Evolutionary conservation across 2,113 vertebrate species (phyloP), one percentile per base, ranked within the genome.

Genomic region (Recurvirostra avosetta): DNA sequence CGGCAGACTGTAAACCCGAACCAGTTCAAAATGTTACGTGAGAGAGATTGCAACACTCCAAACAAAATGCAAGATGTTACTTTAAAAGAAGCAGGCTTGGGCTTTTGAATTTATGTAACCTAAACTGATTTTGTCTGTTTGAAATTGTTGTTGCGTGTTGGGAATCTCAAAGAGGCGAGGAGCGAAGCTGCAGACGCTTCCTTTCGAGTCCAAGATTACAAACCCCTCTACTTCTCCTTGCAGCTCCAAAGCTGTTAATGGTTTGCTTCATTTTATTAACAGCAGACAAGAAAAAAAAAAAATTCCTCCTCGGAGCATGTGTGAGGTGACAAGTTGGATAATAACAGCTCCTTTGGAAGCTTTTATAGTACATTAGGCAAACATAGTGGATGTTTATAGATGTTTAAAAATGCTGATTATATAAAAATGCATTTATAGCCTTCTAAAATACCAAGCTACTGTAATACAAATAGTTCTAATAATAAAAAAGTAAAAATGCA

Each of bases 71-170:
- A 95, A 96, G 96, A 95, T 94, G 95, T 95, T 95, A 95, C 92
- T 97, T 97, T 97, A 94, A 95, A 97, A 95, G 97, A 90, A 67
- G 89, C 94, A 96, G 87, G 91, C 96, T 92, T 3, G 23, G 91
- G 93, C 94, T 95, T 97, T 96, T 91, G 96, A 96, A 97, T 96
- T 95, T 97, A 97, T 97, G 96, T 97, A 95, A 96, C 94, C 95
- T 94, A 97, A 97, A 97, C 97, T 97, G 97, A 97, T 97, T 97
- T 97, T 95, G 97, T 97, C 96, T 97, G 86, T 95, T 97, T 95
- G 90, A 97, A 96, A 97, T 95, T 93, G 95, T 94, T 92, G 90
- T 91, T 76, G 92, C 81, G 91, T 96, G 96, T 94, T 71, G 97
- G 94, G 96, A 97, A 97, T 97, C 94, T 97, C 95, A 96, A 97